These are phyloP conservation scores for Anguilla rostrata DNA, from an alignment of 2,113 vertebrate species.

Conservation along the genomic window DNA sequence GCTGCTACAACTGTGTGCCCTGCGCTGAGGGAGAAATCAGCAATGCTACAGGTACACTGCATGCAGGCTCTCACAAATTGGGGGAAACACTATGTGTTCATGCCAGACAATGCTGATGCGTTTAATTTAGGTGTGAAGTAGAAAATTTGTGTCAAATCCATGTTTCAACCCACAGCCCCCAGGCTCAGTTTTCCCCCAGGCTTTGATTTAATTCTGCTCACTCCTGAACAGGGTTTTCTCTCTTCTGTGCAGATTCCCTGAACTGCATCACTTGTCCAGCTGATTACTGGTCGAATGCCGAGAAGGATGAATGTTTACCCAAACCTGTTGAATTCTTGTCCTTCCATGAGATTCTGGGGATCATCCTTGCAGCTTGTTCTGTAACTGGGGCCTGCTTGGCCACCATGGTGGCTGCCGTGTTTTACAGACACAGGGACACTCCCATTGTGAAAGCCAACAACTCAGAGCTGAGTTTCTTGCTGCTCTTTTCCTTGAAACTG, in stretches of 20 bases:
- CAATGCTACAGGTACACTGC: neutral
- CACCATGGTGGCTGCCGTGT: constrained; percentile 47
- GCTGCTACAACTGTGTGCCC: no score
- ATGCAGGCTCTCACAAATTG: no score
- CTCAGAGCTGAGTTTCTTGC: constrained; percentile 62
- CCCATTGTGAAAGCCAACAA: constrained; percentile 66
- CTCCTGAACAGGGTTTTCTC: neutral
- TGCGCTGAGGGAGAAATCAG: no score
- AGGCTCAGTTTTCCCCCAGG: no score
- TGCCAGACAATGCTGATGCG: neutral
- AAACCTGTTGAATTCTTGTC: constrained; percentile 66
- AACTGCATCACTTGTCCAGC: constrained; percentile 53
- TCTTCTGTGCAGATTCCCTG: constrained; percentile 50
- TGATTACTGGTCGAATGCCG: constrained; percentile 58
- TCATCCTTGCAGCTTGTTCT: constrained; percentile 54
- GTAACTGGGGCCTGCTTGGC: constrained; percentile 53
- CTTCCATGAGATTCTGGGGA: constrained; percentile 53
- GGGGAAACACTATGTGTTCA: neutral
- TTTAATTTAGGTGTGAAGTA: neutral
- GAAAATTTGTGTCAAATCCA: neutral
- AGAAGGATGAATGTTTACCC: constrained; percentile 49
- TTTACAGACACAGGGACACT: constrained; percentile 53
- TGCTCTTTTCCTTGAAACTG: constrained; percentile 53
- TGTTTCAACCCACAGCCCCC: constrained; percentile 48
- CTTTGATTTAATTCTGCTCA: neutral